phyloP scores from a whole-genome alignment of 2,797 vertebrate genomes.

The Ispidina lecontei region DNA sequence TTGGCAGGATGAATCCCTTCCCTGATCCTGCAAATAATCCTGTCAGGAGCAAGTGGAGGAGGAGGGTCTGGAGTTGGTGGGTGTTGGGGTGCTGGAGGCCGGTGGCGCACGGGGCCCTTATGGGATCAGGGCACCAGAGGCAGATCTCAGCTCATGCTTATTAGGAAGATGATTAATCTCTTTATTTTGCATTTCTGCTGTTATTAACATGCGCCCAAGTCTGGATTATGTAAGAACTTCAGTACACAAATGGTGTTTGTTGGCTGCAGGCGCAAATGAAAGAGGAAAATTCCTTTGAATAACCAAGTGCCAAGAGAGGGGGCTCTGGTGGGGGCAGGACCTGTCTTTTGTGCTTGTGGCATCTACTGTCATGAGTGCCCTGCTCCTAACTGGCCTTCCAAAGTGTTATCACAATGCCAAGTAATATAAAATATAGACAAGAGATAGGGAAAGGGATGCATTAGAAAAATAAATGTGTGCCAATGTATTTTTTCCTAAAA shows the following conservation, averaged over 20 bases:
- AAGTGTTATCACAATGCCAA: background rate
- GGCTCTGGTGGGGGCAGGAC: background rate
- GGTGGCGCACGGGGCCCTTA: fast-evolving
- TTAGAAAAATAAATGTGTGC: background rate
- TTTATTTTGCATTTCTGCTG: background rate
- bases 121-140: background rate
- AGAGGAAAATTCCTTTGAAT: background rate
- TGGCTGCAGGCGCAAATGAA: background rate
- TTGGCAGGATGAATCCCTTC: background rate
- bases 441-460: background rate
- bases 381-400: background rate
- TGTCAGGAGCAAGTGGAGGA: background rate
- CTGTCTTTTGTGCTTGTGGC: background rate
- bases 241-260: background rate
- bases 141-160: background rate
- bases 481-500: background rate
- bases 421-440: background rate
- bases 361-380: background rate
- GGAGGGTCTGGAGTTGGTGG: background rate
- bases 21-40: background rate
- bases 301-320: background rate
- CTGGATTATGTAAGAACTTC: background rate
- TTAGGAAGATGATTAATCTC: background rate
- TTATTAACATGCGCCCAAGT: background rate
- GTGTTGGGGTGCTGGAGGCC: fast-evolving